A percentile compares a stretch with the other conserved stretches of the same genome.
Conservation (phyloP, 1,140 invertebrate genomes). For the Aphaenogaster floridana region DNA sequence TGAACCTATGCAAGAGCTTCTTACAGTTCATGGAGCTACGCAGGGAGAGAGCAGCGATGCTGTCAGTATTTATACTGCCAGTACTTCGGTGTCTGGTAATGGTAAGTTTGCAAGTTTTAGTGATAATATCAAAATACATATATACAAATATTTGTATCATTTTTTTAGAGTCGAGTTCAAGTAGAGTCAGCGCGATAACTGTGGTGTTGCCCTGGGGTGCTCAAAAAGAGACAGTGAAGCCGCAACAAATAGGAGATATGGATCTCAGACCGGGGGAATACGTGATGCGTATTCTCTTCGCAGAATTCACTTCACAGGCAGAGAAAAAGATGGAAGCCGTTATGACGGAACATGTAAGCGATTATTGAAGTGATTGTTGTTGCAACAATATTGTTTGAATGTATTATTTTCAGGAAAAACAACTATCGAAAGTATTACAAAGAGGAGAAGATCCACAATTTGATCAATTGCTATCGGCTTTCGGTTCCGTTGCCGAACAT, state of each 20-base stretch:
- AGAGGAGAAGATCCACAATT: slow-evolving; percentile 97
- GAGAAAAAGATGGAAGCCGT: slow-evolving; percentile 98
- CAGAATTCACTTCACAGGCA: slow-evolving; percentile 96
- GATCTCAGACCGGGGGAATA: slow-evolving; percentile 96
- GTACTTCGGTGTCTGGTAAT: slow-evolving; percentile 84
- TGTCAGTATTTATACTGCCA: slow-evolving; percentile 84
- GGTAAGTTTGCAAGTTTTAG: slow-evolving; percentile 73
- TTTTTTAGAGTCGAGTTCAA: slow-evolving; percentile 83
- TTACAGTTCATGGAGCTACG: slow-evolving; percentile 80
- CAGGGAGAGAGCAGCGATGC: slow-evolving; percentile 84
- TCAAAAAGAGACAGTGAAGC: slow-evolving; percentile 91
- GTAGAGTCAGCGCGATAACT: slow-evolving; percentile 84
- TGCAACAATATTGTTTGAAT: neutral
- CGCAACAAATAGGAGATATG: slow-evolving; percentile 88
- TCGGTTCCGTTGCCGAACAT: slow-evolving; percentile 98
- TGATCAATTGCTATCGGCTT: slow-evolving; percentile 97
- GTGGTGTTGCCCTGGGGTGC: slow-evolving; percentile 93
- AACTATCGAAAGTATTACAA: slow-evolving; percentile 97
- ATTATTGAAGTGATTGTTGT: slow-evolving; percentile 32
- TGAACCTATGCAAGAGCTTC: slow-evolving; percentile 80
- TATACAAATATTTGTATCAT: neutral
- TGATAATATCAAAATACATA: slow-evolving; percentile 21
- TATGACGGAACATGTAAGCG: slow-evolving; percentile 94
- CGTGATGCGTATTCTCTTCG: slow-evolving; percentile 97
- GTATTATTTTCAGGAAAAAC: slow-evolving; percentile 90